phyloP scores from a whole-genome alignment of 1,140 invertebrate genomes.

The Pygmarrhopalites habei region DNA sequence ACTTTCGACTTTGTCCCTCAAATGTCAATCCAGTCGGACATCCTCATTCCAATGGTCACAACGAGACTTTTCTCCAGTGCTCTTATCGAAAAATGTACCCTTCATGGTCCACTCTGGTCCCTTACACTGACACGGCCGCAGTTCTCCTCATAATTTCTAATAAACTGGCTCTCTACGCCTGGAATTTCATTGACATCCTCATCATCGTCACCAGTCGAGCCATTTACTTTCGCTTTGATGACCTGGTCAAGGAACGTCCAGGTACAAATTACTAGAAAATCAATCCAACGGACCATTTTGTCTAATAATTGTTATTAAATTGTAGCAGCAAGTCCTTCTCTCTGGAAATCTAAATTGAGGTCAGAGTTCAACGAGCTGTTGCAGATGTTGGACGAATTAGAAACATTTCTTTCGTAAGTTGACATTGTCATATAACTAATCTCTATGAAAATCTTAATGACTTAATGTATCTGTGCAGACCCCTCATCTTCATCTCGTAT shows the following conservation, averaged over 20 bases:
- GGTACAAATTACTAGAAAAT: background rate
- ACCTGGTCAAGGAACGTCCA: background rate
- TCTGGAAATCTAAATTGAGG: background rate
- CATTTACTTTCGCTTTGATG: background rate
- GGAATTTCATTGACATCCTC: conserved; percentile 20
- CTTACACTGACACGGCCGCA: conserved; percentile 1
- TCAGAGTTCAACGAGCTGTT: background rate
- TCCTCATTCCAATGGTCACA: background rate
- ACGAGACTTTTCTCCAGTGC: background rate
- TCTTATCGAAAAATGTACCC: background rate
- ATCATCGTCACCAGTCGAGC: conserved; percentile 11
- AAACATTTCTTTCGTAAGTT: conserved; percentile 12
- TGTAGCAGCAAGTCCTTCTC: background rate
- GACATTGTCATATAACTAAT: too few relatives aligned
- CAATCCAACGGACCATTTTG: background rate
- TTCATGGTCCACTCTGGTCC: conserved; percentile 8
- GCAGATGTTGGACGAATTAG: background rate
- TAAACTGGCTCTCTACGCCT: conserved; percentile 17
- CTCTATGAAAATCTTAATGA: too few relatives aligned
- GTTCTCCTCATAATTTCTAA: conserved; percentile 3
- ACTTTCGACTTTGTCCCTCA: background rate
- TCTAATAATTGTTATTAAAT: background rate
- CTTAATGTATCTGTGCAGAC: too few relatives aligned
- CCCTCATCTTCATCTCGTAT: conserved; percentile 16
- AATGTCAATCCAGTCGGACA: background rate